A percentile compares a stretch with the other conserved stretches of the same genome.
Evolutionary conservation across 2,113 vertebrate genomes (phyloP).

Genomic region (Caranx melampygus): DNA sequence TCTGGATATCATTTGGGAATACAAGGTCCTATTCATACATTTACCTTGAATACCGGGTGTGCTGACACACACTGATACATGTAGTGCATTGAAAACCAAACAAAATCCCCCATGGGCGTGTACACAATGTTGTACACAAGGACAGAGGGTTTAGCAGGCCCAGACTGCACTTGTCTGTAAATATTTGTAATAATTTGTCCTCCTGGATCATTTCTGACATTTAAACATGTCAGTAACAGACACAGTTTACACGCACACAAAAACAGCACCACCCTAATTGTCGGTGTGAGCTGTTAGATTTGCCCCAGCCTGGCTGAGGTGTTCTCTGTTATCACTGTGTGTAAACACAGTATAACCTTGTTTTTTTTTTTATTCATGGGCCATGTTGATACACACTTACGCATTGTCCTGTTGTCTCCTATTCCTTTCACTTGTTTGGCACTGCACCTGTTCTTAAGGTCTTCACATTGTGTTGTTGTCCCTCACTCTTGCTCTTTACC

Average conservation of each 20-base stretch:
- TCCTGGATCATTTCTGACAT: neutral
- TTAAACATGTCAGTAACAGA: neutral
- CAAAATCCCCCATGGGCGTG: neutral
- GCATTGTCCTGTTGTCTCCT: slow-evolving; percentile 28
- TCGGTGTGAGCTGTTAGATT: neutral
- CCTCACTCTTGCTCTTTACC: slow-evolving; percentile 32
- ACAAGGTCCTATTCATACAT: neutral
- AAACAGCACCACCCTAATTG: neutral
- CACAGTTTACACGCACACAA: neutral
- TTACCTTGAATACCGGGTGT: neutral
- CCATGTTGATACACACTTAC: slow-evolving; percentile 20
- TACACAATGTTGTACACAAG: neutral
- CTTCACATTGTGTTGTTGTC: slow-evolving; percentile 26
- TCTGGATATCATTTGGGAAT: neutral
- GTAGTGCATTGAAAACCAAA: neutral
- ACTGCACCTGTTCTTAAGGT: slow-evolving; percentile 57
- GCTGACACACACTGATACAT: neutral
- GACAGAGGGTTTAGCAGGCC: too few species aligned
- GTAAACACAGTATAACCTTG: slow-evolving; percentile 11
- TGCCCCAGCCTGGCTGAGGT: neutral
- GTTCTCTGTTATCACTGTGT: slow-evolving; percentile 1
- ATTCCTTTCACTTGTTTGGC: slow-evolving; percentile 13
- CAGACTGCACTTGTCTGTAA: neutral
- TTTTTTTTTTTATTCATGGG: slow-evolving; percentile 9
- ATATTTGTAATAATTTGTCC: neutral